Conservation (phyloP, 37 sponge, comb jelly and placozoan species). For the Halichondria panicea region DNA sequence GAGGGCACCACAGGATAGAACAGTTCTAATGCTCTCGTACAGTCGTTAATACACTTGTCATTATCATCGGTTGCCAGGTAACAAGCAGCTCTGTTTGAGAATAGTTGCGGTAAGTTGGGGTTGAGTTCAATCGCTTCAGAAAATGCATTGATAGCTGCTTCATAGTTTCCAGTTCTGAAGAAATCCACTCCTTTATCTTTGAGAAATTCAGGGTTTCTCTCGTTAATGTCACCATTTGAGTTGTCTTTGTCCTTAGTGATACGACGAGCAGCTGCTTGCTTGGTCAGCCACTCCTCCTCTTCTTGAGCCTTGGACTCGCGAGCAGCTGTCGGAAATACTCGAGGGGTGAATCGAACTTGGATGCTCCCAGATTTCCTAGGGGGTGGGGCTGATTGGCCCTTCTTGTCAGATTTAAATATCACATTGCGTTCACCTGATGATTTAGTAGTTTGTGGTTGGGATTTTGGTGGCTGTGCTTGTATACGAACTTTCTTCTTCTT, state of each 20-base stretch:
- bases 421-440: neutral
- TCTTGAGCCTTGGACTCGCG: slow-evolving; percentile 83
- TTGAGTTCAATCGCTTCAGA: slow-evolving; percentile 81
- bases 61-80: slow-evolving; percentile 49
- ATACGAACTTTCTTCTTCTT: slow-evolving; percentile 22
- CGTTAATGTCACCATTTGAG: slow-evolving; percentile 55
- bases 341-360: slow-evolving; percentile 84
- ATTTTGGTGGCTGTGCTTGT: no score
- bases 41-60: slow-evolving; percentile 72
- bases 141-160: slow-evolving; percentile 92
- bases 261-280: slow-evolving; percentile 86
- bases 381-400: slow-evolving; percentile 25
- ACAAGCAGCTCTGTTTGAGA: slow-evolving; percentile 87
- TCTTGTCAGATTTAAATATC: neutral
- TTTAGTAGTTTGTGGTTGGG: neutral
- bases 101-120: slow-evolving; percentile 78
- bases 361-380: slow-evolving; percentile 70
- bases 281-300: slow-evolving; percentile 95
- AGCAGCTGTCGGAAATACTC: slow-evolving; percentile 91
- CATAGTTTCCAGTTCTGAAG: slow-evolving; percentile 81
- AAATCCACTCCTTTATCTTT: slow-evolving; percentile 89
- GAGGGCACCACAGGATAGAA: slow-evolving; percentile 85
- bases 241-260: slow-evolving; percentile 32
- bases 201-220: slow-evolving; percentile 92
- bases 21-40: slow-evolving; percentile 77